These are phyloP conservation scores for Macquaria australasica DNA, from an alignment of 2,113 vertebrate species.

Conservation along the genomic window DNA sequence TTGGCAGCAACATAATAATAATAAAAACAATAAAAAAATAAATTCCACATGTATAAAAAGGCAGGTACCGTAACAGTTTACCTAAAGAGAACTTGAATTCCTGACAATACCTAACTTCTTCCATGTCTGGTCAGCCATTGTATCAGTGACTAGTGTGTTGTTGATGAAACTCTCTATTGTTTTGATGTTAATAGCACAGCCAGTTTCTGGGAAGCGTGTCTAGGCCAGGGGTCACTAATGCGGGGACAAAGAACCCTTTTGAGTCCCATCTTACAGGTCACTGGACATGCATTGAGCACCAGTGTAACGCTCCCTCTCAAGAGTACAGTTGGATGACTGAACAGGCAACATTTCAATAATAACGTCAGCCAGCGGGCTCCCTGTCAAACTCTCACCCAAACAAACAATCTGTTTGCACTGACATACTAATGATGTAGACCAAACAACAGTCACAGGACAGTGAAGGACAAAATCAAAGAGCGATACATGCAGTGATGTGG, in stretches of 20 bases:
- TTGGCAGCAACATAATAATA: neutral
- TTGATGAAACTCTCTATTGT: conserved; percentile 73
- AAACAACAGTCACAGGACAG: conserved; percentile 51
- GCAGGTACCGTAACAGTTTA: neutral
- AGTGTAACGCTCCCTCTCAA: conserved; percentile 23
- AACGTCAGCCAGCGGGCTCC: conserved; percentile 19
- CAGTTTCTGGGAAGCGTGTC: conserved; percentile 74
- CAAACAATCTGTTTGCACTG: conserved; percentile 8
- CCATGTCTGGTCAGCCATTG: conserved; percentile 30
- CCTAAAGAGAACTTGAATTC: conserved; percentile 1
- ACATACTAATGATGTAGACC: neutral
- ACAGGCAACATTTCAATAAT: conserved; percentile 37
- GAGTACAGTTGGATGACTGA: conserved; percentile 37
- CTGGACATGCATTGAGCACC: conserved; percentile 54
- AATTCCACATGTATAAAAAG: conserved; percentile 12
- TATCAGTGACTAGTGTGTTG: conserved; percentile 49
- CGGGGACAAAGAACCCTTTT: conserved; percentile 67
- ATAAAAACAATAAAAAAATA: neutral
- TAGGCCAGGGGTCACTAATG: conserved; percentile 68
- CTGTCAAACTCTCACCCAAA: conserved; percentile 9
- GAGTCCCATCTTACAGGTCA: conserved; percentile 78
- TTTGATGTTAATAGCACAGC: conserved; percentile 69
- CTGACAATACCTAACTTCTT: conserved; percentile 16
- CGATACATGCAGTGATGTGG: conserved; percentile 22
- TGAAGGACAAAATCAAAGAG: conserved; percentile 33